phyloP scores from a whole-genome alignment of 2,888 invertebrate species.

The Lasioglossum villosulum region DNA sequence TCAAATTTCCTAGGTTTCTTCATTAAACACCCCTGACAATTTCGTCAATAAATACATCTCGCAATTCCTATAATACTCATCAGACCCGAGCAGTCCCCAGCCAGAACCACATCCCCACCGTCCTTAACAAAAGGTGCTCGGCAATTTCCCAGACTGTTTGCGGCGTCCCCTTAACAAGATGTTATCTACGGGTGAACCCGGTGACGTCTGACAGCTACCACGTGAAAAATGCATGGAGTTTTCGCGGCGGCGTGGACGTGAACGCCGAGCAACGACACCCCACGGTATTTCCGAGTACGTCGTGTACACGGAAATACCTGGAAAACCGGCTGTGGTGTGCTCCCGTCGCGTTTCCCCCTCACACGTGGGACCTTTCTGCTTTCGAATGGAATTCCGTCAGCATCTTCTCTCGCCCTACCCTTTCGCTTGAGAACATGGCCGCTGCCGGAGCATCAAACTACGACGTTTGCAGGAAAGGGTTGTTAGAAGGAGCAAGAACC shows the following conservation, averaged over 20 bases:
- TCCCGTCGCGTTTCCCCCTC: background rate
- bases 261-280: slow-evolving; percentile 59
- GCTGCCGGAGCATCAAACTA: slow-evolving; percentile 26
- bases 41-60: no score
- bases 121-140: background rate
- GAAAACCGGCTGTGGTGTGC: background rate
- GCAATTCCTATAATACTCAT: no score
- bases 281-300: slow-evolving; percentile 47
- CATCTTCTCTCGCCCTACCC: background rate
- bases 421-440: slow-evolving; percentile 62
- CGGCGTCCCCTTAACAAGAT: slow-evolving; percentile 18
- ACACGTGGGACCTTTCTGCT: slow-evolving; percentile 57
- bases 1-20: no score
- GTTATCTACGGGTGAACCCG: slow-evolving; percentile 1
- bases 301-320: slow-evolving; percentile 25
- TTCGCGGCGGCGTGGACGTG: slow-evolving; percentile 27
- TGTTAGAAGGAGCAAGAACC: background rate
- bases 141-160: background rate
- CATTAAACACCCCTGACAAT: no score
- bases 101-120: no score
- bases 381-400: slow-evolving; percentile 64
- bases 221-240: slow-evolving; percentile 55
- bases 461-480: background rate
- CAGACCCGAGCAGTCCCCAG: background rate
- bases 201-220: slow-evolving; percentile 13